Evolutionary conservation across 2,888 invertebrate genomes (phyloP).

Genomic region (Nematopogon swammerdamellus): DNA sequence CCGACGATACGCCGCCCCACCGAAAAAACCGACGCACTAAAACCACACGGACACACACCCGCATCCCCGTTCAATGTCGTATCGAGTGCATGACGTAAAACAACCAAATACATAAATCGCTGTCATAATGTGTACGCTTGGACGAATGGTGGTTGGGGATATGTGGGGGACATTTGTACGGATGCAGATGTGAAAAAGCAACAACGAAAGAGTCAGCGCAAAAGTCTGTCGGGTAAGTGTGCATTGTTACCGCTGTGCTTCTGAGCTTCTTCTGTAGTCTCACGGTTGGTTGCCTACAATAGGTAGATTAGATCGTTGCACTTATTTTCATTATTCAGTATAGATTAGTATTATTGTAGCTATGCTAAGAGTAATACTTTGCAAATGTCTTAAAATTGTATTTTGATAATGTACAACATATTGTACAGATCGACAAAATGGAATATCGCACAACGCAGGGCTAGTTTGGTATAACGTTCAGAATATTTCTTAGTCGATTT

Average conservation of each 20-base stretch:
- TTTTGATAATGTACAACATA: no score
- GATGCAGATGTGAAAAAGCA: constrained; percentile 94
- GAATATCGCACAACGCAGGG: no score
- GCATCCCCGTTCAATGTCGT: constrained; percentile 53
- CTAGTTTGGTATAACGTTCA: no score
- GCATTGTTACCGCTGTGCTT: constrained; percentile 19
- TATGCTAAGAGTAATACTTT: no score
- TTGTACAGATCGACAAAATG: no score
- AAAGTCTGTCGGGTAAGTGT: constrained; percentile 85
- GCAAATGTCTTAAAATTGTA: no score
- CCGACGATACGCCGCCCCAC: no score
- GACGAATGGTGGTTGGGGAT: constrained; percentile 22
- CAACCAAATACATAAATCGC: constrained; percentile 34
- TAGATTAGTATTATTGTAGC: no score
- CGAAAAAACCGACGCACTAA: constrained; percentile 30
- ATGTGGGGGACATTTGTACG: constrained; percentile 30
- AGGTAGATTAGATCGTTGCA: not conserved
- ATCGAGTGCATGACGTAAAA: constrained; percentile 54
- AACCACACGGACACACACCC: constrained; percentile 31
- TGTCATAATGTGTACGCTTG: constrained; percentile 48
- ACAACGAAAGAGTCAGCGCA: constrained; percentile 73
- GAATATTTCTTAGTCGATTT: no score
- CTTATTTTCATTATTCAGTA: no score
- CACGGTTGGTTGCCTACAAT: not conserved
- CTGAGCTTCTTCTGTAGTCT: not conserved